Percentiles rank a stretch among this genome's conserved stretches.
Conservation (phyloP, 2,113 vertebrate genomes). For the Paramisgurnus dabryanus region DNA sequence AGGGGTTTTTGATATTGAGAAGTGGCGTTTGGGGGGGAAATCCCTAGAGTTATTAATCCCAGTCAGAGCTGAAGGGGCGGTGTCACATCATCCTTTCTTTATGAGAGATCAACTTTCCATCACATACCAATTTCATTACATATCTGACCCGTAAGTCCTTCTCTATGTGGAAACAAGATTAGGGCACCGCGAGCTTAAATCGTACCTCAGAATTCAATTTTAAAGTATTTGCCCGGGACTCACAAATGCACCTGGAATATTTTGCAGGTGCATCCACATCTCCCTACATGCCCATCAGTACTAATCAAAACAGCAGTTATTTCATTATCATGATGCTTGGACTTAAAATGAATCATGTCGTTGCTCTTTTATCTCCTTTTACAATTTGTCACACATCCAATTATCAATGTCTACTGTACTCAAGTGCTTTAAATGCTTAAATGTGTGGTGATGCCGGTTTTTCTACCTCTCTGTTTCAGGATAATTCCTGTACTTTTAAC, state of each 20-base stretch:
- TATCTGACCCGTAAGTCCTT: conserved; percentile 51
- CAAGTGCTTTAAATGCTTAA: neutral
- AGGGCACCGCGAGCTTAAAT: conserved; percentile 48
- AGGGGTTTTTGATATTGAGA: conserved; percentile 41
- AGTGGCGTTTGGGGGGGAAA: conserved; percentile 20
- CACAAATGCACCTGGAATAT: conserved; percentile 22
- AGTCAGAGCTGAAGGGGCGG: conserved; percentile 35
- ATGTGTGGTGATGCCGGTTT: neutral
- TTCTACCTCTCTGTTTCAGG: neutral
- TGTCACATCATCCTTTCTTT: conserved; percentile 51
- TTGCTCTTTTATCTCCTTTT: conserved; percentile 3
- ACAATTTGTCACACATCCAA: conserved; percentile 3
- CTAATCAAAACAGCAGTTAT: conserved; percentile 35
- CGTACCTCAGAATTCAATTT: conserved; percentile 55
- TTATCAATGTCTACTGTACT: neutral
- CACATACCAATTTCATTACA: conserved; percentile 56
- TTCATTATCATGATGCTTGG: conserved; percentile 24
- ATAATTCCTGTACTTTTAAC: neutral
- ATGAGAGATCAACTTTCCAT: conserved; percentile 54
- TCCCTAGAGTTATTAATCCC: conserved; percentile 46
- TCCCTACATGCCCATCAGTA: neutral
- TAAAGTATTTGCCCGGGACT: conserved; percentile 33
- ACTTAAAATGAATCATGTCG: conserved; percentile 24
- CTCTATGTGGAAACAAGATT: conserved; percentile 57
- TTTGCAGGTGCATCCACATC: conserved; percentile 32